Evolutionary conservation across 2,113 vertebrate species (phyloP).

Genomic region (Salvelinus sp.): DNA sequence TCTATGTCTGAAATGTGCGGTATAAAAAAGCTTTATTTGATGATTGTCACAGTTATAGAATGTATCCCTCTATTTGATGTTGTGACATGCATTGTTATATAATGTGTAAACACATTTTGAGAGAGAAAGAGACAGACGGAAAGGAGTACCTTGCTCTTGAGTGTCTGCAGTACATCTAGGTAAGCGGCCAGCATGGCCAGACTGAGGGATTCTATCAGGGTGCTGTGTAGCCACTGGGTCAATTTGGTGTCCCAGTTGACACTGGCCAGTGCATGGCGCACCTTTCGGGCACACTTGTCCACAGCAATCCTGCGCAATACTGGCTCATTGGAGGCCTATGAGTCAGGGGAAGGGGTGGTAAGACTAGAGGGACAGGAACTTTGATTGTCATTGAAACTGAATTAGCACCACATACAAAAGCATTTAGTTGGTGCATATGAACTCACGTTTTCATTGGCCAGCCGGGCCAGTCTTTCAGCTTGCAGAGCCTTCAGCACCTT

Average conservation of each 20-base stretch:
- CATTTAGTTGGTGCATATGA: background rate
- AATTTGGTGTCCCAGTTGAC: constrained; percentile 94
- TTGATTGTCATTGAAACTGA: background rate
- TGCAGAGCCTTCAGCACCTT: constrained; percentile 95
- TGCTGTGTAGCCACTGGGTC: constrained; percentile 94
- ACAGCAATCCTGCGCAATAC: constrained; percentile 90
- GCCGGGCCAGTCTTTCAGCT: constrained; percentile 87
- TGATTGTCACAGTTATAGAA: background rate
- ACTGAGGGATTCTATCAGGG: constrained; percentile 91
- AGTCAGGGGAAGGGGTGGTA: constrained; percentile 4
- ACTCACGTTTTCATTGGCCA: constrained; percentile 94
- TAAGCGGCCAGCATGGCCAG: constrained; percentile 93
- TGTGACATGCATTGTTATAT: too few species aligned
- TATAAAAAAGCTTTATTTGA: too few species aligned
- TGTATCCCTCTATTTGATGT: background rate
- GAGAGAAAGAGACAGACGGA: too few species aligned
- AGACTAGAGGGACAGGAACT: background rate
- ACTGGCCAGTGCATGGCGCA: constrained; percentile 90
- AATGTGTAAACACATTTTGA: background rate
- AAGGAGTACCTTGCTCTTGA: constrained; percentile 88
- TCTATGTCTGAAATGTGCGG: too few species aligned
- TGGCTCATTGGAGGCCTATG: constrained; percentile 89
- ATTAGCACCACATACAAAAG: background rate
- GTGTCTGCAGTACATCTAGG: constrained; percentile 93
- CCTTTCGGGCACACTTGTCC: constrained; percentile 93